These are phyloP conservation scores for Alentia gelatinosa DNA, from an alignment of 2,888 invertebrate species.

Conservation along the genomic window DNA sequence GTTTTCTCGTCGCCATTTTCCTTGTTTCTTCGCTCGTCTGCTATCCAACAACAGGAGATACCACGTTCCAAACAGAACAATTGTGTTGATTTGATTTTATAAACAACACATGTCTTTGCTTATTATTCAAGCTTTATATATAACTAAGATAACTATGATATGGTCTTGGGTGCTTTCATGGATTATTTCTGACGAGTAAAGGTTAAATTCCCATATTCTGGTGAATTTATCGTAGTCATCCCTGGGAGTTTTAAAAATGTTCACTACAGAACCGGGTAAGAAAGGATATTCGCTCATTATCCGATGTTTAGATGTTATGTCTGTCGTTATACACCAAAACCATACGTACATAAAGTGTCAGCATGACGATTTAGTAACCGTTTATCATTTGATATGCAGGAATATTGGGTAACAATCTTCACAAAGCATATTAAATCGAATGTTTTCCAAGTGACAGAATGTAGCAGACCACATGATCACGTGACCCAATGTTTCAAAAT, in stretches of 20 bases:
- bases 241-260: neutral
- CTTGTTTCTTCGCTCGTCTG: constrained; percentile 62
- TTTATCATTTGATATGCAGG: neutral
- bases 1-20: constrained; percentile 66
- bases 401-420: neutral
- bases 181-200: neutral
- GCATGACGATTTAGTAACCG: neutral
- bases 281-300: neutral
- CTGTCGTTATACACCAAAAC: neutral
- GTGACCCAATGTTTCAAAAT: constrained; percentile 59
- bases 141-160: neutral
- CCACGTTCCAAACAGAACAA: neutral
- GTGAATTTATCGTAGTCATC: neutral
- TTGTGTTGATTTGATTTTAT: neutral
- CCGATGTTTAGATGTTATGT: neutral
- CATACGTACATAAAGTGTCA: neutral
- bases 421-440: neutral
- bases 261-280: neutral
- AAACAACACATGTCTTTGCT: neutral
- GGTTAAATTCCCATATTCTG: neutral
- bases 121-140: neutral
- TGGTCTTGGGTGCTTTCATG: neutral
- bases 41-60: constrained; percentile 60
- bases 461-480: constrained; percentile 60
- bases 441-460: constrained; percentile 25